These are phyloP conservation scores for Hyphantria cunea DNA, from an alignment of 1,140 invertebrate genomes.

Conservation along the genomic window DNA sequence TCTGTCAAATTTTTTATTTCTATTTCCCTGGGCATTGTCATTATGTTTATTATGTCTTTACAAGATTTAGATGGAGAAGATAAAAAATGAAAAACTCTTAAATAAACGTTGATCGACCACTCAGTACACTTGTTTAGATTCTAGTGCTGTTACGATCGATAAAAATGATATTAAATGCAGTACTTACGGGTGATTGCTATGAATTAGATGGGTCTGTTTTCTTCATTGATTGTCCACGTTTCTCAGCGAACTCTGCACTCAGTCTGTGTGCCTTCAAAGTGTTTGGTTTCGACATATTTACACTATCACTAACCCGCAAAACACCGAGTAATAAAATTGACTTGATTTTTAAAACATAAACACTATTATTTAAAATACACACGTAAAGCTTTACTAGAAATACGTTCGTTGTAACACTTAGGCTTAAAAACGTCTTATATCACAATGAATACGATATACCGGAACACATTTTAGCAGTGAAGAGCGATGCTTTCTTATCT, in stretches of 20 bases:
- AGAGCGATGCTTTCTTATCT: constrained; percentile 50
- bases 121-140: no score
- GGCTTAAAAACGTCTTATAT: constrained; percentile 39
- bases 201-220: constrained; percentile 67
- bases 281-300: constrained; percentile 74
- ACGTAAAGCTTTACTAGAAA: constrained; percentile 35
- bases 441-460: constrained; percentile 38
- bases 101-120: no score
- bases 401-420: constrained; percentile 66
- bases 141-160: no score
- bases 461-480: constrained; percentile 28
- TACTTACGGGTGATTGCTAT: constrained; percentile 78
- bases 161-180: constrained; percentile 17
- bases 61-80: no score
- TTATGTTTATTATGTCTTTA: no score
- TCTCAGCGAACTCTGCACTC: constrained; percentile 74
- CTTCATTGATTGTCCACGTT: constrained; percentile 64
- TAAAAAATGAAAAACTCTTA: no score
- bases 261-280: constrained; percentile 74
- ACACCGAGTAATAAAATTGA: constrained; percentile 38
- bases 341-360: constrained; percentile 38
- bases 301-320: constrained; percentile 45
- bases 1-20: no score
- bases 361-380: constrained; percentile 30
- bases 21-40: no score